phyloP scores from a whole-genome alignment of 2,888 invertebrate genomes.

The Drosophila niveifrons region DNA sequence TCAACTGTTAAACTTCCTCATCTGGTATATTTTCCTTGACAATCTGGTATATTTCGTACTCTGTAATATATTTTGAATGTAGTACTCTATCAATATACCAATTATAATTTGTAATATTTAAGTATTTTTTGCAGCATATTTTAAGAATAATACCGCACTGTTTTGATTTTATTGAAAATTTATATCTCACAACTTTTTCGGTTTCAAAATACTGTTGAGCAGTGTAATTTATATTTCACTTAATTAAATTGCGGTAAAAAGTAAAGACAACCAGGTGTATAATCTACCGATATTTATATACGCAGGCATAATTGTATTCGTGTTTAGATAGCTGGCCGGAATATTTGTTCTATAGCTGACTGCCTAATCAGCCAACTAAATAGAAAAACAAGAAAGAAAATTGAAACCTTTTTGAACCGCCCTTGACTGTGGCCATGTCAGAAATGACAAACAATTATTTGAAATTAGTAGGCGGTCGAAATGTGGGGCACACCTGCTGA shows the following conservation, averaged over 20 bases:
- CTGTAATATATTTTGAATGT: too few species aligned
- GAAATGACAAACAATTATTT: constrained; percentile 43
- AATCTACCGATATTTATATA: constrained; percentile 29
- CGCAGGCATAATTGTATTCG: constrained; percentile 5
- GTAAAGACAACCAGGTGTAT: constrained; percentile 1
- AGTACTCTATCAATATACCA: too few species aligned
- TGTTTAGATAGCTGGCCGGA: constrained; percentile 37
- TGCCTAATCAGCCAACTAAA: constrained; percentile 42
- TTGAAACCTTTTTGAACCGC: constrained; percentile 30
- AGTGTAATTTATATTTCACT: constrained; percentile 9
- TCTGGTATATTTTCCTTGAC: too few species aligned
- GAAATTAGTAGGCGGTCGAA: constrained; percentile 32
- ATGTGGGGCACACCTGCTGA: constrained; percentile 64
- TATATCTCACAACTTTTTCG: too few species aligned
- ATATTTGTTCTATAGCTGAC: constrained; percentile 44
- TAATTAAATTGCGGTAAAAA: neutral
- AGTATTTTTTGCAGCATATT: too few species aligned
- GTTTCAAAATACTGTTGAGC: constrained; percentile 5
- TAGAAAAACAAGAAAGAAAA: constrained; percentile 10
- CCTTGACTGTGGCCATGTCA: constrained; percentile 51
- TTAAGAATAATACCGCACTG: too few species aligned
- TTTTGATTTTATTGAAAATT: too few species aligned
- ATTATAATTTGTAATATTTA: too few species aligned
- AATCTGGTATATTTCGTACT: too few species aligned
- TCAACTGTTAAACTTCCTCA: too few species aligned